phyloP scores from a whole-genome alignment of 2,888 invertebrate genomes.

The Ectemnius continuus region DNA sequence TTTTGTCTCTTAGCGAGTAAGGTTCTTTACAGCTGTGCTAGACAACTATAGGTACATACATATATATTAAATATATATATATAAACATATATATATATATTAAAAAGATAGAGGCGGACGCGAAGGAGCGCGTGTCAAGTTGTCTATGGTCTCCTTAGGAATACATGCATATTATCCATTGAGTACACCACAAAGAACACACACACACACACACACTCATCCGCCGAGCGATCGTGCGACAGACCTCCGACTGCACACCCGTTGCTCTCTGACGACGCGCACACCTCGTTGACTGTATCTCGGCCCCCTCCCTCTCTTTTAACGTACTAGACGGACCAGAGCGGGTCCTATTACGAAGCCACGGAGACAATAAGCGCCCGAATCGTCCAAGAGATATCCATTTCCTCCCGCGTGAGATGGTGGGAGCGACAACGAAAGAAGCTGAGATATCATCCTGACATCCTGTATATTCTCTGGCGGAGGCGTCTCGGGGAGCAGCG shows the following conservation, averaged over 20 bases:
- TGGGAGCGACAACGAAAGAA: slow-evolving; percentile 1
- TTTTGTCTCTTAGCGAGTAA: slow-evolving; percentile 66
- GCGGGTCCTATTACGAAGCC: slow-evolving; percentile 3
- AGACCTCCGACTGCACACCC: too few species aligned
- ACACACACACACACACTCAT: too few species aligned
- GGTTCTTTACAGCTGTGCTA: slow-evolving; percentile 76
- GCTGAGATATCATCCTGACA: background rate
- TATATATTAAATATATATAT: slow-evolving; percentile 19
- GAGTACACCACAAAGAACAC: too few species aligned
- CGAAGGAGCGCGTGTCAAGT: background rate
- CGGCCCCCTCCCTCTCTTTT: background rate
- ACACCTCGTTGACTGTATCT: background rate
- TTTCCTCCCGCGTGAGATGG: background rate
- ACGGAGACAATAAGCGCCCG: slow-evolving; percentile 6
- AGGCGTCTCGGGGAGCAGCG: slow-evolving; percentile 17
- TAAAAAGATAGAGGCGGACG: slow-evolving; percentile 3
- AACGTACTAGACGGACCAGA: background rate
- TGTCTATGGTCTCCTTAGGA: background rate
- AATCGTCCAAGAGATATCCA: slow-evolving; percentile 2
- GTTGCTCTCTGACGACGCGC: too few species aligned
- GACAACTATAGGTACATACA: slow-evolving; percentile 71
- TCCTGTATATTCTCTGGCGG: too few species aligned
- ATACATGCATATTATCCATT: background rate
- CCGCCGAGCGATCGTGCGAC: too few species aligned
- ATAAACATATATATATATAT: slow-evolving; percentile 30